Evolutionary conservation across 1,140 invertebrate genomes (phyloP).

Genomic region (Zaprionus capensis): DNA sequence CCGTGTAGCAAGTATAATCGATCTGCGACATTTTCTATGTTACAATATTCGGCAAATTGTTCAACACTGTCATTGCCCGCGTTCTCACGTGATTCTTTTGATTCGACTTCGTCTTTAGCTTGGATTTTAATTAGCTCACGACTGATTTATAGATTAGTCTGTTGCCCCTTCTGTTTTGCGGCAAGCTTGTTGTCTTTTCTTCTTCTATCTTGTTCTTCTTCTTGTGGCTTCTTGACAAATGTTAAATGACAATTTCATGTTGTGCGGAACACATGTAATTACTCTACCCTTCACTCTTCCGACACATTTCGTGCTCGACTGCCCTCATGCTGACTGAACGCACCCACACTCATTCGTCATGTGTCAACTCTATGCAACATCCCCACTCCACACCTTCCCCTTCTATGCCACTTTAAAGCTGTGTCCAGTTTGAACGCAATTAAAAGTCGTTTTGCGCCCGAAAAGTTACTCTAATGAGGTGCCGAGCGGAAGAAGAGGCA

Average conservation of each 20-base stretch:
- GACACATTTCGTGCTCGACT: conserved; percentile 46
- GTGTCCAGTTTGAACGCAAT: conserved; percentile 70
- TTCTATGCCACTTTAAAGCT: not conserved
- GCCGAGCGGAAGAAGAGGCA: conserved; percentile 62
- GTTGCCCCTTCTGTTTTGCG: conserved; percentile 6
- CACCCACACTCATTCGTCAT: conserved; percentile 64
- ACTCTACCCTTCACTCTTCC: conserved; percentile 31
- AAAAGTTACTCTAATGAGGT: conserved; percentile 70
- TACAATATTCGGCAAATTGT: conserved; percentile 38
- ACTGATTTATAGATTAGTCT: conserved; percentile 24
- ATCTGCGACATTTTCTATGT: conserved; percentile 67
- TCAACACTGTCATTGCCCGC: conserved; percentile 41
- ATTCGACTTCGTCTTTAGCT: conserved; percentile 24
- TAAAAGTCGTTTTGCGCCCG: conserved; percentile 71
- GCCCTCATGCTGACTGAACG: conserved; percentile 14
- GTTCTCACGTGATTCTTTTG: conserved; percentile 43
- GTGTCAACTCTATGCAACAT: conserved; percentile 33
- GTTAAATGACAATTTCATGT: conserved; percentile 64
- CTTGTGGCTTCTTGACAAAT: conserved; percentile 53
- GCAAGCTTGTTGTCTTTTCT: conserved; percentile 10
- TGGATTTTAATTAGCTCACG: conserved; percentile 63
- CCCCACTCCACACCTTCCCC: not conserved
- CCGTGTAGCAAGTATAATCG: conserved; percentile 80
- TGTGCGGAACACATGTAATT: conserved; percentile 48
- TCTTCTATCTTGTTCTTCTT: conserved; percentile 7